Evolutionary conservation across 2,888 invertebrate species (phyloP), one percentile per base, ranked within the genome.

Genomic region (Allygus modestus): DNA sequence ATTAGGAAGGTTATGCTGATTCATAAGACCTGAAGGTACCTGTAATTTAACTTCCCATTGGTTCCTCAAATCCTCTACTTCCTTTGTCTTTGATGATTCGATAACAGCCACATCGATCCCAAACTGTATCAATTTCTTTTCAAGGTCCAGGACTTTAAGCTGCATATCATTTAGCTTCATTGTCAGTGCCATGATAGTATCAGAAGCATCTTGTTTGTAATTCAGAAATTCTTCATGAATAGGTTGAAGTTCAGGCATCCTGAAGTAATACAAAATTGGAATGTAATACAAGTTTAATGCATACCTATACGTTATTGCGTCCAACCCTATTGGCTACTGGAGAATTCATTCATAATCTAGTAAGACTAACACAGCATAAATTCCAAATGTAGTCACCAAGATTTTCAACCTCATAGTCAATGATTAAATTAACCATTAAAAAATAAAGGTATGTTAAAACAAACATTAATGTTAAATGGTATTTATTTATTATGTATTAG

Each of bases 191-290:
- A 20, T 28, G n/a, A 79, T 79, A 20, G 58, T 58, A n/a, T 79
- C 79, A n/a, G 79, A 31, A n/a, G 79, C 58, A 0, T 79, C 58
- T 37, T 79, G 79, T 58, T 79, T 79, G 37, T 79, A 79, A n/a
- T 17, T 31, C 12, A 33, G 20, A 58, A 79, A 54, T 12, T 79
- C 79, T 54, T 79, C 33, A n/a, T 58, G 79, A 9, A 79, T 28
- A 1, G 79, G 79, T 33, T 79, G 79, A 5, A 79, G 58, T n/a
- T 79, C 33, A 20, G 79, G 79, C 23, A 79, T 9, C 37, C 79
- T 79, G 11, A 15, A 41, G 17, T 15, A 51, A 51, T 11, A n/a
- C n/a, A n/a, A n/a, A n/a, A n/a, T n/a, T n/a, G n/a, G n/a, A n/a
- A 41, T 9, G 11, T 9, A 58, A 58, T 23, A 11, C 4, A 58